Evolutionary conservation across 2,797 vertebrate species (phyloP).

Genomic region (Xyrichtys novacula): DNA sequence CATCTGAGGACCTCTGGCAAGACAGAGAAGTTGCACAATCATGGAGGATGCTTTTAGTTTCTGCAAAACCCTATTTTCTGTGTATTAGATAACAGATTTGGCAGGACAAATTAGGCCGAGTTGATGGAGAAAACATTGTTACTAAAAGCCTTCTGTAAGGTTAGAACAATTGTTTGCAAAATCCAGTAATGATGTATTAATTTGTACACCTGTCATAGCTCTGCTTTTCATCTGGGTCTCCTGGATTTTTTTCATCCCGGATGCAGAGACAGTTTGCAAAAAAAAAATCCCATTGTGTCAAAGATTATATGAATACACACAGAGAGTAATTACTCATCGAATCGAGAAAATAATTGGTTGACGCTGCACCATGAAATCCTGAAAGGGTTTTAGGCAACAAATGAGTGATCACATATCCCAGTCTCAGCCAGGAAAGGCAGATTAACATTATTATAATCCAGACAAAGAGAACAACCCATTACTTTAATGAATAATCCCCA

Average conservation of each 20-base stretch:
- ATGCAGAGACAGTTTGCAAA: slow-evolving; percentile 2
- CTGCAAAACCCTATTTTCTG: slow-evolving; percentile 17
- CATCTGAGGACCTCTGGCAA: not conserved
- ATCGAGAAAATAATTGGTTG: slow-evolving; percentile 13
- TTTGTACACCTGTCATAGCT: slow-evolving; percentile 44
- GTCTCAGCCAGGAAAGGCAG: slow-evolving; percentile 49
- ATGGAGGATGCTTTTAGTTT: slow-evolving; percentile 25
- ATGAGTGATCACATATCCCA: slow-evolving; percentile 29
- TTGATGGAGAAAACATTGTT: slow-evolving; percentile 26
- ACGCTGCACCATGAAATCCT: slow-evolving; percentile 6
- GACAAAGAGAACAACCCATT: slow-evolving; percentile 67
- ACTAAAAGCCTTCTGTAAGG: slow-evolving; percentile 36
- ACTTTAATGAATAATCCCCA: slow-evolving; percentile 59
- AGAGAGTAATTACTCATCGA: slow-evolving; percentile 39
- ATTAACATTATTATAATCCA: slow-evolving; percentile 73
- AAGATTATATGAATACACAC: slow-evolving; percentile 40
- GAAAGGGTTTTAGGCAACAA: slow-evolving; percentile 21
- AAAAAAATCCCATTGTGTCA: slow-evolving; percentile 19
- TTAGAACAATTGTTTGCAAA: slow-evolving; percentile 32
- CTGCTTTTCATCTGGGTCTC: slow-evolving; percentile 34
- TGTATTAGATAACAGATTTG: slow-evolving; percentile 37
- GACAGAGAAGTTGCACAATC: slow-evolving; percentile 2
- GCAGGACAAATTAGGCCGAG: slow-evolving; percentile 28
- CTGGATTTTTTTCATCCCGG: slow-evolving; percentile 14
- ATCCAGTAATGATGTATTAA: slow-evolving; percentile 35